Conservation (phyloP, 2,888 invertebrate genomes). For the Epsilonema sp. region DNA sequence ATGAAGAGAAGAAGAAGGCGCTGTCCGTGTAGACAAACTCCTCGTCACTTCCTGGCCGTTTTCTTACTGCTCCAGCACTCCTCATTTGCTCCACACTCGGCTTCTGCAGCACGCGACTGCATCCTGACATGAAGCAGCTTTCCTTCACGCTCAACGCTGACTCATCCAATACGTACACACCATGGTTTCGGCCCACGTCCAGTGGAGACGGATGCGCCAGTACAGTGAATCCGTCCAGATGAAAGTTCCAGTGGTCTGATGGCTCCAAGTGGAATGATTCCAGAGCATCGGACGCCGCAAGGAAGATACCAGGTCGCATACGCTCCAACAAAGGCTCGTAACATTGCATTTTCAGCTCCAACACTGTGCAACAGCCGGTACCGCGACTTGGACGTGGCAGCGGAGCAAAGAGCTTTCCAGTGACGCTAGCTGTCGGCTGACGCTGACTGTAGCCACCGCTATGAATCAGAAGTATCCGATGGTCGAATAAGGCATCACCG, state of each 20-base stretch:
- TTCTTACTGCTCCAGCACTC: conserved; percentile 26
- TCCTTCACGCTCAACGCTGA: not conserved
- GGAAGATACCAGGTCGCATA: not conserved
- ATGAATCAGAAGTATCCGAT: conserved; percentile 31
- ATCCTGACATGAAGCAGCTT: conserved; percentile 25
- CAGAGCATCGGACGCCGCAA: not conserved
- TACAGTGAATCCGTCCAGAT: conserved; percentile 30
- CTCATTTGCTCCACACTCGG: conserved; percentile 30
- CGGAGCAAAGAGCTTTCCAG: conserved; percentile 35
- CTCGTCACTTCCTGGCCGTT: conserved; percentile 3
- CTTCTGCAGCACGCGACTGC: conserved; percentile 35
- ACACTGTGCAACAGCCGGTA: not conserved
- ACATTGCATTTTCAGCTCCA: not conserved
- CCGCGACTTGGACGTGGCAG: conserved; percentile 26
- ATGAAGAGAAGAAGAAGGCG: conserved; percentile 32
- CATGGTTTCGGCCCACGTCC: conserved; percentile 31
- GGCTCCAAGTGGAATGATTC: not conserved
- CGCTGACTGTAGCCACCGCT: conserved; percentile 36
- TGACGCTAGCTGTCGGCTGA: conserved; percentile 33
- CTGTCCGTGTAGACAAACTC: conserved; percentile 34
- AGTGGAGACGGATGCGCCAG: conserved; percentile 34
- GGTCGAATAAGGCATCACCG: not conserved
- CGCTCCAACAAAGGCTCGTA: not conserved
- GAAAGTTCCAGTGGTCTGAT: conserved; percentile 15
- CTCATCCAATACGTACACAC: conserved; percentile 31